Base-by-base conservation (phyloP, 2,888 invertebrate species). In the Ypsolopha sequella region DNA sequence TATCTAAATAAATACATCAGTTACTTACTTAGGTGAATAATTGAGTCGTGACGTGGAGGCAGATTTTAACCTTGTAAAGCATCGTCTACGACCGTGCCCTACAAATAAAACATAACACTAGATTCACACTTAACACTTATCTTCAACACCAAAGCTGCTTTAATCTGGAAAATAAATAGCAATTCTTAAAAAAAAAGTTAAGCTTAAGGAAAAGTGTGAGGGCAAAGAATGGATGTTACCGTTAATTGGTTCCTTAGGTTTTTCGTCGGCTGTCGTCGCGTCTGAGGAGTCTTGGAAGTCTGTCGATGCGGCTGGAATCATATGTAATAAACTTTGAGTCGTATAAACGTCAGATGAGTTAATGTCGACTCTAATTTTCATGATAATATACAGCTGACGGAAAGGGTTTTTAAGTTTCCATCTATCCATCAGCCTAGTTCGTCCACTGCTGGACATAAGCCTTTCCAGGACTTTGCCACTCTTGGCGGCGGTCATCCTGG, bases 11-110 rank as follows among this genome's bases (percentile, higher is more conserved):
- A n/a, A n/a, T n/a, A n/a, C n/a, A n/a, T n/a, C n/a, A n/a, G n/a
- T 13, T 48, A 74, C 81, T 65, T 76, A 88, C 80, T 87, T 88
- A 1, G 87, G 82, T 54, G 89, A 89, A 59, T 90, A 89, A 60
- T 91, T 91, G 6, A 91, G 81, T n/a, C 91, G 87, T 0, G 91
- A 91, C 0, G 92, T 91, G 0, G 92, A 91, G 0, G 91, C 91
- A 0, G 91, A 91, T 73, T 92, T 92, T 73, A 91, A 87, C 60
- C 92, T 88, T 0, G 92, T 91, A 64, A 92, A 92, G 56, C 91
- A 80, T 55, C 92, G 89, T 54, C 91, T 89, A 10, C 91, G 82
- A 35, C 90, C 89, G 52, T 89, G 85, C 10, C 90, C 90, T 68
- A 11, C 1, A 35, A 46, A 33, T 9, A 45, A 34, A 13, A 38